These are phyloP conservation scores for Sminthurides aquaticus DNA, from an alignment of 2,888 invertebrate species.

Conservation along the genomic window DNA sequence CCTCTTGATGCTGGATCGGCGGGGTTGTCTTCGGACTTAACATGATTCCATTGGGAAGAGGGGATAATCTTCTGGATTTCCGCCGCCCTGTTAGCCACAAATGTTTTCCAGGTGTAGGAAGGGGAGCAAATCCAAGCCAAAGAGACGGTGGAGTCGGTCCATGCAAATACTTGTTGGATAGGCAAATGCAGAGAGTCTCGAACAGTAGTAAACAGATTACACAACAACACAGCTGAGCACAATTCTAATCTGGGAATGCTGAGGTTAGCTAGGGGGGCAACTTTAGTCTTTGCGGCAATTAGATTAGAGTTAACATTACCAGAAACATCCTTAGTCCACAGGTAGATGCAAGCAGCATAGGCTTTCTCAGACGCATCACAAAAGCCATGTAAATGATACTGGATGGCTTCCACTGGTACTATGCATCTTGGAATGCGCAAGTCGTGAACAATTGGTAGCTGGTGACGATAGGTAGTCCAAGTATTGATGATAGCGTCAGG, in stretches of 20 bases:
- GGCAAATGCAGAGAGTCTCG: background rate
- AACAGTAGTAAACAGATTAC: constrained; percentile 27
- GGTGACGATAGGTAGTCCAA: background rate
- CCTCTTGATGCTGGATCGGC: constrained; percentile 16
- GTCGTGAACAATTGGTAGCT: background rate
- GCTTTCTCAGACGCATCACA: constrained; percentile 16
- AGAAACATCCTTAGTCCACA: constrained; percentile 3
- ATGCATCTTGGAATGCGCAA: constrained; percentile 7
- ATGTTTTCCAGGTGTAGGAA: constrained; percentile 5
- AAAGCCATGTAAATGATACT: constrained; percentile 15
- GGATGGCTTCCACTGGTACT: background rate
- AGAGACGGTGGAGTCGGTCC: constrained; percentile 2
- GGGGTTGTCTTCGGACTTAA: constrained; percentile 3
- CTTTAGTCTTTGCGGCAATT: constrained; percentile 36
- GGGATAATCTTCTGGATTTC: constrained; percentile 24
- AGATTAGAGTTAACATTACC: constrained; percentile 14
- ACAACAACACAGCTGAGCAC: constrained; percentile 37
- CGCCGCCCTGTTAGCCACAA: constrained; percentile 32
- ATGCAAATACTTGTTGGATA: background rate
- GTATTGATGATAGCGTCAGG: background rate
- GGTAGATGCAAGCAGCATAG: constrained; percentile 16
- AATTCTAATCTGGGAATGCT: constrained; percentile 43
- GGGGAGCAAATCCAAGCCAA: background rate
- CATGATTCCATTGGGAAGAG: constrained; percentile 14
- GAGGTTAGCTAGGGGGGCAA: constrained; percentile 37